These are phyloP conservation scores for Scaptomyza hsui DNA, from an alignment of 1,140 invertebrate genomes.

Conservation along the genomic window DNA sequence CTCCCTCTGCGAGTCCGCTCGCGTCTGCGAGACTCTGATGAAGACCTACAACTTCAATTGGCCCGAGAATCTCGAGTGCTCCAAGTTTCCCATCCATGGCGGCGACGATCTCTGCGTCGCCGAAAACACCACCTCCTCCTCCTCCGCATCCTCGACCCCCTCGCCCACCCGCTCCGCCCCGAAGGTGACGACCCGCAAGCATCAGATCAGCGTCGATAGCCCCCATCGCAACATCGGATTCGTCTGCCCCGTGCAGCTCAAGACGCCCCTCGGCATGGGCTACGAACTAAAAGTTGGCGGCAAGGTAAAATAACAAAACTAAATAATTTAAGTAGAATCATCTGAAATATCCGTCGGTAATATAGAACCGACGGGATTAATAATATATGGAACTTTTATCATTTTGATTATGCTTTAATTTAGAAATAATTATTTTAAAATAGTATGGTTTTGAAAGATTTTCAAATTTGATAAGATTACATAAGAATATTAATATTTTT, in stretches of 20 bases:
- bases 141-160: constrained; percentile 56
- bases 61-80: constrained; percentile 97
- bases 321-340: background rate
- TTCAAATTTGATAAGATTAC: too few relatives aligned
- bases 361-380: too few relatives aligned
- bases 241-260: constrained; percentile 93
- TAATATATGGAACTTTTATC: too few relatives aligned
- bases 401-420: too few relatives aligned
- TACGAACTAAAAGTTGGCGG: constrained; percentile 93
- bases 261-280: constrained; percentile 90
- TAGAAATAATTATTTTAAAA: too few relatives aligned
- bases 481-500: too few relatives aligned
- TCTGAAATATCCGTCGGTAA: too few relatives aligned
- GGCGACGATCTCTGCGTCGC: constrained; percentile 92
- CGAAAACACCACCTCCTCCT: constrained; percentile 88
- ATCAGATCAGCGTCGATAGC: constrained; percentile 70
- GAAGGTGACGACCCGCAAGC: constrained; percentile 71
- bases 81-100: constrained; percentile 92
- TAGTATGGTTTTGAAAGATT: too few relatives aligned
- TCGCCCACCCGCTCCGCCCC: constrained; percentile 64
- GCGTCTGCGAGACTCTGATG: constrained; percentile 96
- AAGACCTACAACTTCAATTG: constrained; percentile 96
- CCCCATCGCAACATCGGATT: constrained; percentile 89
- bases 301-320: constrained; percentile 85
- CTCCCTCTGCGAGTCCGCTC: constrained; percentile 94